Conservation (phyloP, 2,888 invertebrate species). For the Tipula unca region DNA sequence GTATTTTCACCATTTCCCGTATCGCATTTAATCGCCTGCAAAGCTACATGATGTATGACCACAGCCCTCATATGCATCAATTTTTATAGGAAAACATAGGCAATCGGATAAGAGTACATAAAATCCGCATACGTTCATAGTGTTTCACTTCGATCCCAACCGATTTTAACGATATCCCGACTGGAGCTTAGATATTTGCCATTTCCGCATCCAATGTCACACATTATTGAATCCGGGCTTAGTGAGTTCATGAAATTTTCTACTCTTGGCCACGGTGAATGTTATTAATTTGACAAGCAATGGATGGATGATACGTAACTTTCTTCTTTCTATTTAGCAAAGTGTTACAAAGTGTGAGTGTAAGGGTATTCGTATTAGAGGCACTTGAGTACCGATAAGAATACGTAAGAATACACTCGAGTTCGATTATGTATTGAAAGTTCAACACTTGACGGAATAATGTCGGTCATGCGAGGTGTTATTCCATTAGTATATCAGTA, state of each 20-base stretch:
- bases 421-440: slow-evolving; percentile 47
- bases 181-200: slow-evolving; percentile 83
- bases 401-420: slow-evolving; percentile 75
- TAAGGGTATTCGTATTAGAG: slow-evolving; percentile 62
- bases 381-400: slow-evolving; percentile 34
- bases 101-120: slow-evolving; percentile 72
- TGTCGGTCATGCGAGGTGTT: slow-evolving; percentile 71
- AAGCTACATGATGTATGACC: slow-evolving; percentile 92
- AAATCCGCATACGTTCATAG: slow-evolving; percentile 59
- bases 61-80: slow-evolving; percentile 63
- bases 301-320: background rate
- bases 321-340: slow-evolving; percentile 28
- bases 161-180: slow-evolving; percentile 55
- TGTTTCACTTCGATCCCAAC: slow-evolving; percentile 69
- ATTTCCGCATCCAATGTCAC: slow-evolving; percentile 97
- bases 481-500: slow-evolving; percentile 87
- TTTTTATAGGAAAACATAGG: slow-evolving; percentile 60
- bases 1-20: slow-evolving; percentile 62
- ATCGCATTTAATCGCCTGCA: slow-evolving; percentile 66
- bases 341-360: slow-evolving; percentile 60
- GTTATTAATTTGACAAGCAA: slow-evolving; percentile 79
- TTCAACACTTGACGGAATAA: slow-evolving; percentile 50
- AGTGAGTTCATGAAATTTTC: slow-evolving; percentile 64
- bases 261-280: slow-evolving; percentile 91
- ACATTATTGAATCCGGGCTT: slow-evolving; percentile 56